Base-by-base conservation (phyloP, 1,140 invertebrate species). In the Brachionus paranguensis region DNA sequence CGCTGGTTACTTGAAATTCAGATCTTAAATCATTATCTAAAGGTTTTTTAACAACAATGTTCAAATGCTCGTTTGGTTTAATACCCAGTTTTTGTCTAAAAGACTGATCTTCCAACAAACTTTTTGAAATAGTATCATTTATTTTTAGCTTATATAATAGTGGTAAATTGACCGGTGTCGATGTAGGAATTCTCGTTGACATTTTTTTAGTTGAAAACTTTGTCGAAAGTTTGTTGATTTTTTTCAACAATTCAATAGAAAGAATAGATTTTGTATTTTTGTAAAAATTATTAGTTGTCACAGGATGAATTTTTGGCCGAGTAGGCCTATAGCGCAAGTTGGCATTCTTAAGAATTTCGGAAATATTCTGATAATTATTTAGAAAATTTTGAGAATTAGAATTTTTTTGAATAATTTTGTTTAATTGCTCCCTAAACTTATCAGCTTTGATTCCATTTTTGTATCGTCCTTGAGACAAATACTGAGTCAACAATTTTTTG, bases 111-210 rank as follows among this genome's bases (percentile, higher is more conserved):
- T 76, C 72, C 12, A 76, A 27, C 24, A 76, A 27, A 29, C 24
- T 76, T 50, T 76, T 76, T 50, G 72, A 76, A 11, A 76, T 14
- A 29, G 72, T 50, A 12, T 76, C 72, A 76, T 76, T 76, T 76
- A 76, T 76, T 76, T 76, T 76, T 8, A 76, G 45, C 27, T 50
- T 76, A 29, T 76, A 76, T 3, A 50, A 27, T 17, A 50, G 24
- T 53, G 72, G 72, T 76, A 76, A 27, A 50, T 76, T 37, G 11
- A n/a, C 47, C 24, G 17, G 24, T 27, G 72, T 76, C 1, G 70
- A 45, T 68, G 33, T 60, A 60, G 47, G 41, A 5, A 27, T 50
- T 50, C 3, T 20, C 27, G 72, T 50, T 7, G 72, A 12, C 41
- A 72, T 43, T 72, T 43, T 50, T 27, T 76, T 76, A 29, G 72